Evolutionary conservation across 2,113 vertebrate genomes (phyloP), one percentile per base, ranked within the genome.

Genomic region (Siphamia tubifer): DNA sequence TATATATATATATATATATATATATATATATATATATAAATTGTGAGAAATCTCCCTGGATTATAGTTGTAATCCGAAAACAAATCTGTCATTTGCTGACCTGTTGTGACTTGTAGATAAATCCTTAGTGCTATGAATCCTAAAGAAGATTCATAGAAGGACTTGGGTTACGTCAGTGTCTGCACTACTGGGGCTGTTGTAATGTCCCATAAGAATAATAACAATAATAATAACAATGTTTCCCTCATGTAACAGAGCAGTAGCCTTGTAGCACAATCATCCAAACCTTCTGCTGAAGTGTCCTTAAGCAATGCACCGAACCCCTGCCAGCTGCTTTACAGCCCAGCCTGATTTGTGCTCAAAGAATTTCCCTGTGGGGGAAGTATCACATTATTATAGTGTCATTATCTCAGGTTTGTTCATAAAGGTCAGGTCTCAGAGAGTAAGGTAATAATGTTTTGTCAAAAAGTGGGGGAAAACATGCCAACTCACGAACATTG

Each of bases 301-400:
- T 69, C 70, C 61, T 77, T 52, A 54, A 77, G 56, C 45, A 57
- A 69, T 49, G 35, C 25, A 9, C 23, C 45, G 57, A 75, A 40
- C 52, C 42, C 34, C 51, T 60, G 57, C 64, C 57, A 66, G 68
- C 62, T 52, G 58, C 15, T 77, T 79, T 64, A 60, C 27, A 57
- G 68, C 52, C 67, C 45, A 35, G 36, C 35, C 32, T 39, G 49
- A 52, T 51, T 8, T 80, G 25, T 55, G 47, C 39, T 64, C 12
- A 24, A 20, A 38, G 12, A 60, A 56, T 66, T 63, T 69, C 68
- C 54, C 48, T 10, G 0, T 28, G 15, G 36, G 57, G 68, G 42
- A 61, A 82, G 39, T 53, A 73, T 85, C 56, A 34, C 61, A 49
- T 81, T 65, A 77, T 76, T 60, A 73, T 77, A 39, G 39, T 67